Base-by-base conservation (phyloP, 2,113 vertebrate species). In the Varanus salvator region DNA sequence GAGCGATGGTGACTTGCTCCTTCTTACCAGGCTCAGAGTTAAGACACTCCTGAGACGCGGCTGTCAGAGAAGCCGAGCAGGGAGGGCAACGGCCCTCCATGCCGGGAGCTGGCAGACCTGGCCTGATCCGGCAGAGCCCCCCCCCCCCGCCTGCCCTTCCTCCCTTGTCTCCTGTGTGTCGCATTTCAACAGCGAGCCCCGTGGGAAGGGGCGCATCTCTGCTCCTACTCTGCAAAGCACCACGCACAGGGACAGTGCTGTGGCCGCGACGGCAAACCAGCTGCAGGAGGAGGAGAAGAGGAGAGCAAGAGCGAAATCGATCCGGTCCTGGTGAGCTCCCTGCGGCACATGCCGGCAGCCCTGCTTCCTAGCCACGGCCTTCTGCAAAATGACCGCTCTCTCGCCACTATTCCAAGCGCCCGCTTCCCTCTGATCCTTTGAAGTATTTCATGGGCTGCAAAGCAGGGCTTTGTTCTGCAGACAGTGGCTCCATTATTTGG, bases 301-400 rank as follows among this genome's bases (percentile, higher is more conserved):
- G 38, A 44, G 38, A 44, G 38, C 38, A 88, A 90, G 89, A 71
- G 0, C 38, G 60, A 60, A 89, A 84, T 91, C 93, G 85, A 11
- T 9, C 7, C 9, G 12, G 84, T 52, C 92, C 83, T 23, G 14
- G 93, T 90, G 90, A 71, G 54, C 6, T 11, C 17, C 90, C 80
- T 74, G 29, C 21, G 80, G 31, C 57, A 91, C 95, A 3, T 89
- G 95, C 78, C 94, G 93, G 94, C 91, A 92, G 64, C 23, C 50
- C 87, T 34, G 50, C 71, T 74, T 71, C 44, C 34, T 84, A 82
- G 87, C 25, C 89, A 76, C 0, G 0, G 85, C 23, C 0, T 71
- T 72, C 82, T 83, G 74, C 85, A 84, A 86, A 82, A 69, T 50
- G 81, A 90, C 91, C 77, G 78, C 57, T 3, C 87, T 52, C 80